These are phyloP conservation scores for Mormyrus proboscirostris DNA, from an alignment of 2,797 vertebrate species.

Conservation along the genomic window DNA sequence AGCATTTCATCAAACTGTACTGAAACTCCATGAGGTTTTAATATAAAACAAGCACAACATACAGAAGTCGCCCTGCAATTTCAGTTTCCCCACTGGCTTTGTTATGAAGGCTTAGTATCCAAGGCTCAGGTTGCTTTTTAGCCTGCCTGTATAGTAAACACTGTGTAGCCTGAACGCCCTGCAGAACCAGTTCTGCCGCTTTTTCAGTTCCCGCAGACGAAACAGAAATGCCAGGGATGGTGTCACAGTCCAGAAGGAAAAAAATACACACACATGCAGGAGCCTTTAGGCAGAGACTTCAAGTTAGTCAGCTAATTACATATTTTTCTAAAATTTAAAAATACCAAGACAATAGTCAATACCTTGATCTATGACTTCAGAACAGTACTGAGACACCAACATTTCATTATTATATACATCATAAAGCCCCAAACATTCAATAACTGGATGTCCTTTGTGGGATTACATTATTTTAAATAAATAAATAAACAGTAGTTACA, in stretches of 20 bases:
- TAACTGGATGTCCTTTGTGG: not conserved
- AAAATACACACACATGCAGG: not conserved
- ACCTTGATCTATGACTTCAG: not conserved
- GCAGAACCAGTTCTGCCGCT: constrained; percentile 41
- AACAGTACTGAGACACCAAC: not conserved
- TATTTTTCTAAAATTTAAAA: not conserved
- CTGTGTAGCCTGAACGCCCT: not conserved
- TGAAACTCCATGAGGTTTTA: not conserved
- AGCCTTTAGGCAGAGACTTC: not conserved
- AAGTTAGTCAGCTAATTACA: not conserved
- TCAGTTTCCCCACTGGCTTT: constrained; percentile 23
- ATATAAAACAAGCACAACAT: not conserved
- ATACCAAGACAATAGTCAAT: not conserved
- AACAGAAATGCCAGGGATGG: not conserved
- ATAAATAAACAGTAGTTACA: not conserved
- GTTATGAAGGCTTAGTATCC: not conserved
- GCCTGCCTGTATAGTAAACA: constrained; percentile 11
- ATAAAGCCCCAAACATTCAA: not conserved
- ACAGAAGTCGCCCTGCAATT: constrained; percentile 27
- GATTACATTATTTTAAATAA: not conserved
- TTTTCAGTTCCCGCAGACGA: not conserved
- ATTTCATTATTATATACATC: not conserved
- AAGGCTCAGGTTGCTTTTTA: constrained; percentile 32
- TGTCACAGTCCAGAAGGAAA: constrained; percentile 1
- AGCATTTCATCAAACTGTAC: not conserved